These are phyloP conservation scores for Phymanthus crucifer DNA, from an alignment of 92 coral and sea anemone species.

Conservation along the genomic window DNA sequence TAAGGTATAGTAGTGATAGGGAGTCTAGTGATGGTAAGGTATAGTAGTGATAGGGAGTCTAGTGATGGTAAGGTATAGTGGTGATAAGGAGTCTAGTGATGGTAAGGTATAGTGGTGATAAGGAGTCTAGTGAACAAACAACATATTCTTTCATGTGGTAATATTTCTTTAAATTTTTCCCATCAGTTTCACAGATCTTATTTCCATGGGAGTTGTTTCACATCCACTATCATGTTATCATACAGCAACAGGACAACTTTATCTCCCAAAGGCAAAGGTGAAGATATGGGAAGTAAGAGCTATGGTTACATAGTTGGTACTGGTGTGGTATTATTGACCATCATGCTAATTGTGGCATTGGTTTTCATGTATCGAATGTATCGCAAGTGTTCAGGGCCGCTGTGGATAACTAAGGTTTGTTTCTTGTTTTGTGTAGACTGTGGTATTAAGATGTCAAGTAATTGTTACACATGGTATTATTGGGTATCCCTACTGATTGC, in stretches of 20 bases:
- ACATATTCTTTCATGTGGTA: background rate
- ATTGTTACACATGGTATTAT: too few species aligned
- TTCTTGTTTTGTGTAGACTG: background rate
- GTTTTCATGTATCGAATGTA: constrained; percentile 41
- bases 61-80: too few species aligned
- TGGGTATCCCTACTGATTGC: too few species aligned
- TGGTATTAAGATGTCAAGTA: too few species aligned
- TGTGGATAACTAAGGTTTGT: constrained; percentile 73
- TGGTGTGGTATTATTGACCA: constrained; percentile 25
- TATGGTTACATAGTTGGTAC: constrained; percentile 16
- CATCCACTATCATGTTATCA: background rate
- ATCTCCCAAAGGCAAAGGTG: background rate
- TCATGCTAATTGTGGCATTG: constrained; percentile 30
- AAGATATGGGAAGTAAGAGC: background rate
- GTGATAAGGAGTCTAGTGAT: too few species aligned
- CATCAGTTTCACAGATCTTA: background rate
- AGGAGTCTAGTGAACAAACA: too few species aligned
- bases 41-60: too few species aligned
- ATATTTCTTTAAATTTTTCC: background rate
- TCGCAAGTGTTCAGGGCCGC: constrained; percentile 62
- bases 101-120: too few species aligned
- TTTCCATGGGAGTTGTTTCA: constrained; percentile 1
- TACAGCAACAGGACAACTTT: background rate
- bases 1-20: too few species aligned
- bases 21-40: too few species aligned